A percentile compares a stretch with the other conserved stretches of the same genome.
phyloP scores from a whole-genome alignment of 2,113 vertebrate genomes.

The Calidris pygmaea region DNA sequence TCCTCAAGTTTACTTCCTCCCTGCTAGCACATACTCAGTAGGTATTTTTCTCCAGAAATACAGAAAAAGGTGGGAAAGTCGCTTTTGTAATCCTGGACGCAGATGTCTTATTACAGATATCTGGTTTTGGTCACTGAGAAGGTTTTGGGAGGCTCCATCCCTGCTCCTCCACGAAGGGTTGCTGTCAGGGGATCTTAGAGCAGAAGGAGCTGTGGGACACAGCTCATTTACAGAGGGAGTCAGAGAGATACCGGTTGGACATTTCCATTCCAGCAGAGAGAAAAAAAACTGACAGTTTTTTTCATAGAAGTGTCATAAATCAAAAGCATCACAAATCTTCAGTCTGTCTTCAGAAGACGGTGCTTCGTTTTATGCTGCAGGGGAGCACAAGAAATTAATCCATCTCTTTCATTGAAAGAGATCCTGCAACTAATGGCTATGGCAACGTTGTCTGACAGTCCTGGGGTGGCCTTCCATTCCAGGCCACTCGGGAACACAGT shows the following conservation, averaged over 20 bases:
- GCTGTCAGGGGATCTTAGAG: background rate
- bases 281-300: accelerated
- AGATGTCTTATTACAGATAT: background rate
- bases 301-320: background rate
- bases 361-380: slow-evolving; percentile 11
- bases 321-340: background rate
- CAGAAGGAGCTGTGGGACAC: background rate
- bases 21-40: background rate
- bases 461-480: background rate
- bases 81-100: background rate
- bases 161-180: background rate
- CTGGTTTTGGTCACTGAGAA: background rate
- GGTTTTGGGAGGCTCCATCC: background rate
- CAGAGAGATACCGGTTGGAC: background rate
- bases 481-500: background rate
- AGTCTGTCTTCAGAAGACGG: background rate
- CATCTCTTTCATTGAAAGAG: background rate
- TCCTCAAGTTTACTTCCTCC: background rate
- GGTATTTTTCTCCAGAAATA: background rate
- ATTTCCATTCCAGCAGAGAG: background rate
- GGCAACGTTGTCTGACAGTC: background rate
- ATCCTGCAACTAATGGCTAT: background rate
- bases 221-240: background rate
- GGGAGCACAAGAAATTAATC: background rate
- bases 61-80: background rate